Percentiles rank a stretch among this genome's conserved stretches.
phyloP scores from a whole-genome alignment of 2,888 invertebrate genomes.

The Drosophila quinaria region DNA sequence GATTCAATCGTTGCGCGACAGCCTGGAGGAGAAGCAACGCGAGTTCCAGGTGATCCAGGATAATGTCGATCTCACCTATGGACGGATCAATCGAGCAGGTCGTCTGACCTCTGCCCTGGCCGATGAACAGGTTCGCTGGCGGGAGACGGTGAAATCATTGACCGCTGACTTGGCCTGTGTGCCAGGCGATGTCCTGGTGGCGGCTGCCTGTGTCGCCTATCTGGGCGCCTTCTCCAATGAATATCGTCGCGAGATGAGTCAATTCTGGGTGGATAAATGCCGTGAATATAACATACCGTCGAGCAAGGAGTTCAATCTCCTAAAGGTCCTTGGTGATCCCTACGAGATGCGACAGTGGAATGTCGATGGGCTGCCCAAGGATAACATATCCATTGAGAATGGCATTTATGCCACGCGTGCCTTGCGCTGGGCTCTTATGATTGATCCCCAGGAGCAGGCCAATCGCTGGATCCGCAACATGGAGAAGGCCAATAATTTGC shows the following conservation, averaged over 20 bases:
- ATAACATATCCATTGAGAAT: conserved; percentile 95
- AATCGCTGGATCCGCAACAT: conserved; percentile 96
- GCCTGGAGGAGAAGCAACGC: conserved; percentile 90
- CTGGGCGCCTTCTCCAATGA: conserved; percentile 94
- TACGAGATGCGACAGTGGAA: conserved; percentile 96
- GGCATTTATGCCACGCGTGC: conserved; percentile 94
- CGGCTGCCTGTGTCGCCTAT: conserved; percentile 95
- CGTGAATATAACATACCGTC: conserved; percentile 89
- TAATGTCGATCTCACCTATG: conserved; percentile 92
- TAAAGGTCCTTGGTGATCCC: conserved; percentile 91
- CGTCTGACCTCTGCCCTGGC: conserved; percentile 94
- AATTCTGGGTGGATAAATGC: conserved; percentile 90
- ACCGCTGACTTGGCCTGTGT: conserved; percentile 90
- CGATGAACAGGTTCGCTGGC: conserved; percentile 95
- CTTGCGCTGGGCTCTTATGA: conserved; percentile 95
- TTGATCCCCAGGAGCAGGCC: conserved; percentile 98
- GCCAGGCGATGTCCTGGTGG: conserved; percentile 94
- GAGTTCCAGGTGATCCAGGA: conserved; percentile 91
- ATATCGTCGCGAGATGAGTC: conserved; percentile 90
- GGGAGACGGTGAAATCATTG: conserved; percentile 89
- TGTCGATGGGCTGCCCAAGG: conserved; percentile 94
- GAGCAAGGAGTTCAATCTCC: conserved; percentile 89
- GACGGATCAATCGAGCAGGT: conserved; percentile 92
- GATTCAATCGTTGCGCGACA: conserved; percentile 86
- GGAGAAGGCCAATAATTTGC: conserved; percentile 91